These are phyloP conservation scores for Macrobrachium rosenbergii DNA, from an alignment of 1,140 invertebrate genomes.

Conservation along the genomic window DNA sequence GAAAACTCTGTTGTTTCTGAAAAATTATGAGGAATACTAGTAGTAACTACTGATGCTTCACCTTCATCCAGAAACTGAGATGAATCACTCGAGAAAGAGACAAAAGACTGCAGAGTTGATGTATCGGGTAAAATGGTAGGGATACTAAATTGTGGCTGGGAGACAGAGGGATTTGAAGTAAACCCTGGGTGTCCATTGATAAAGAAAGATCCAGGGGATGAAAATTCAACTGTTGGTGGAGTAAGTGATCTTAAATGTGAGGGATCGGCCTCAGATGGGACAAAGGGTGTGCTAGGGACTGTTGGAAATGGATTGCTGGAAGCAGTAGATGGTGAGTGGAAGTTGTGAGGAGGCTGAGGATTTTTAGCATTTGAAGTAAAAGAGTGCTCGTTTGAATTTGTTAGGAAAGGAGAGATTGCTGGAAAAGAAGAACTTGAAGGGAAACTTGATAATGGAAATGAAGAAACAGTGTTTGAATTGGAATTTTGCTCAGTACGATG, in stretches of 20 bases:
- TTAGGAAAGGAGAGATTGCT: neutral
- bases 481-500: neutral
- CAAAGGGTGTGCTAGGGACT: neutral
- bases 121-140: neutral
- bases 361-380: neutral
- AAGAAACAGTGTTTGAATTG: too few species aligned
- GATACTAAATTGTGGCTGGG: too few species aligned
- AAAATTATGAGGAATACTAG: neutral
- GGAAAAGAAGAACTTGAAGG: neutral
- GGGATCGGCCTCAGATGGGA: neutral
- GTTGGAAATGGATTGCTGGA: neutral
- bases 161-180: too few species aligned
- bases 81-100: too few species aligned
- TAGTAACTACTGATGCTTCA: neutral
- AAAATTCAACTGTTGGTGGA: neutral
- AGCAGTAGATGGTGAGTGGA: neutral
- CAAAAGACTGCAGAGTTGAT: neutral
- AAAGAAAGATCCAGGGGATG: neutral
- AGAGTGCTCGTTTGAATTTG: neutral
- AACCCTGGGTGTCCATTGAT: neutral
- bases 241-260: neutral
- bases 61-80: too few species aligned
- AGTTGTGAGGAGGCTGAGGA: neutral
- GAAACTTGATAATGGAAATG: neutral
- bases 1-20: neutral